Base-by-base conservation (phyloP, 2,888 invertebrate genomes). In the Schrankia costaestrigalis region DNA sequence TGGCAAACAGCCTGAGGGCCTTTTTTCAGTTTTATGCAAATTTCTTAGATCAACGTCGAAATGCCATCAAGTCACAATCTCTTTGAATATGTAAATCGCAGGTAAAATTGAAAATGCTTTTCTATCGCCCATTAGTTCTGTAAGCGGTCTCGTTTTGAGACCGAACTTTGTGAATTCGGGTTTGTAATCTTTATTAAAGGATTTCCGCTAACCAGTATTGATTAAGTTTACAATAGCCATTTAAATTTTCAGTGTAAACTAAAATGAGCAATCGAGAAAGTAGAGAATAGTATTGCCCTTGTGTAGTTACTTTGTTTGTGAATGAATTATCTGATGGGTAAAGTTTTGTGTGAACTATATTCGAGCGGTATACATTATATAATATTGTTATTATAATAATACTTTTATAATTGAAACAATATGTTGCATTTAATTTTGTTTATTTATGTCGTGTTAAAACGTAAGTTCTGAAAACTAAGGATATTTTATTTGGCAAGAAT, bases 31-130 rank as follows among this genome's bases (percentile, higher is more conserved):
- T 63, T 61, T 62, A 74, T 76, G 68, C 56, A 63, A 73, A 74
- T 73, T n/a, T 56, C 48, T 48, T 45, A 64, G 56, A 63, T 56
- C 54, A 51, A 64, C 67, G 56, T 46, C 41, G 49, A 54, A 54
- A 43, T 38, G 58, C 62, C 68, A 69, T 69, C 72, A 68, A 67
- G 69, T 29, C 54, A 55, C 63, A 52, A 59, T 60, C 71, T 71
- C 71, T 71, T 78, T 77, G 73, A 74, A 72, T 76, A 81, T 81
- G 79, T 60, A 75, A 80, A 81, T 79, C 56, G 59, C 61, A 66
- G 73, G 71, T 76, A 67, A 76, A 79, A 81, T 79, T 80, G 80
- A 78, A 78, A 80, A 78, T 78, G 64, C 71, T 72, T 70, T 51
- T 46, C 56, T 41, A 46, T 56, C 49, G 47, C 38, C 65, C 57